Evolutionary conservation across 92 coral and sea anemone genomes (phyloP), one percentile per base, ranked within the genome.

Genomic region (Galaxea fascicularis): DNA sequence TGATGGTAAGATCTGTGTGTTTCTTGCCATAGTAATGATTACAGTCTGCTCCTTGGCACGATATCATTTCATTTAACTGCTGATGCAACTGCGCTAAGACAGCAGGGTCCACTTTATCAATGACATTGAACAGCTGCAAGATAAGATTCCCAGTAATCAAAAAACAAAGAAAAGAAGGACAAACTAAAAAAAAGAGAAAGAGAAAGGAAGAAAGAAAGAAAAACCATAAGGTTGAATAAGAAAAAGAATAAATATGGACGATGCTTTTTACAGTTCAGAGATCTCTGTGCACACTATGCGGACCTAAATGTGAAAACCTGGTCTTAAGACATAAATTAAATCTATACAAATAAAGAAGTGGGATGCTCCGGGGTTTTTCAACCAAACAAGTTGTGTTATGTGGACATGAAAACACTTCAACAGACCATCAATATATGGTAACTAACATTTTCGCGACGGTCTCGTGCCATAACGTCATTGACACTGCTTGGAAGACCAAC

Each of bases 11-110:
- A 0, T 65, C 30, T 0, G 79, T 30, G 29, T 85, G 80, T 24
- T 89, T 75, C 53, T 89, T 90, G 8, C 98, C 98, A 66, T 94
- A 72, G 44, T 89, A 89, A 57, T 92, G 89, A 14, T 88, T 95
- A 53, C 98, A 96, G 49, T 90, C 89, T n/a, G 78, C 87, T 69
- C 97, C 98, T 26, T 88, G 87, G 89, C 98, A 96, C 2, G 69
- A 78, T 31, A 87, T 85, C 87, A 96, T 59, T 59, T 65, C 81
- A 58, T 59, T 91, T 35, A 96, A 78, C 70, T 86, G 88, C 20
- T 82, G 58, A 39, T 96, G 98, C 18, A 96, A 93, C 39, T 90
- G 91, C 29, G 84, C 72, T 20, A 92, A 79, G 47, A 94, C 94
- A 20, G 84, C 87, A 1, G 91, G 95, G 35, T 92, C 86, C 25